Conservation (phyloP, 2,888 invertebrate genomes). For the Panopea generosa region DNA sequence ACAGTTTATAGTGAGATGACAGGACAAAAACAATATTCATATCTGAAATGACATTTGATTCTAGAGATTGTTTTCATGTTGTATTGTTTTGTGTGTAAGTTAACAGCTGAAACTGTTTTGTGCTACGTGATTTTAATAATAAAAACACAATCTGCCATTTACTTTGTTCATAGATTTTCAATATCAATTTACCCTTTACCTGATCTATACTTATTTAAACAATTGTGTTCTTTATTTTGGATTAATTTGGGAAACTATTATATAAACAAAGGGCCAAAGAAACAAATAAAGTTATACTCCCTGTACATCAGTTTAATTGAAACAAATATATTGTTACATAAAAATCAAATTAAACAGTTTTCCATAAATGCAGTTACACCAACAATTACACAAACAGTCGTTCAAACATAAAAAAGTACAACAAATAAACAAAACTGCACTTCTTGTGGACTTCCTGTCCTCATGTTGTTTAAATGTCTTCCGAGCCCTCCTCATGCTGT, state of each 20-base stretch:
- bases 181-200: no score
- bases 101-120: background rate
- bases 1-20: no score
- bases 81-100: no score
- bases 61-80: no score
- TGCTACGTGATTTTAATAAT: no score
- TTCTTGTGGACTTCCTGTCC: conserved; percentile 19
- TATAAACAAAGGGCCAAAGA: background rate
- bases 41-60: no score
- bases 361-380: conserved; percentile 7
- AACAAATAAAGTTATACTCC: conserved; percentile 9
- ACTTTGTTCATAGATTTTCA: no score
- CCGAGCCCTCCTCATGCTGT: conserved; percentile 22
- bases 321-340: conserved; percentile 4
- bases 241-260: no score
- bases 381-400: conserved; percentile 9
- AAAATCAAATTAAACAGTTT: background rate
- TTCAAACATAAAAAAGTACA: conserved; percentile 4
- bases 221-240: no score
- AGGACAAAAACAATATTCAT: no score
- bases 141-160: no score
- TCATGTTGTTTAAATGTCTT: conserved; percentile 17
- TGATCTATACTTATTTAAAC: no score
- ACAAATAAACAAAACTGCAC: conserved; percentile 15
- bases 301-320: conserved; percentile 13